These are phyloP conservation scores for Sinocyclocheilus anshuiensis DNA, from an alignment of 2,113 vertebrate species.

Conservation along the genomic window DNA sequence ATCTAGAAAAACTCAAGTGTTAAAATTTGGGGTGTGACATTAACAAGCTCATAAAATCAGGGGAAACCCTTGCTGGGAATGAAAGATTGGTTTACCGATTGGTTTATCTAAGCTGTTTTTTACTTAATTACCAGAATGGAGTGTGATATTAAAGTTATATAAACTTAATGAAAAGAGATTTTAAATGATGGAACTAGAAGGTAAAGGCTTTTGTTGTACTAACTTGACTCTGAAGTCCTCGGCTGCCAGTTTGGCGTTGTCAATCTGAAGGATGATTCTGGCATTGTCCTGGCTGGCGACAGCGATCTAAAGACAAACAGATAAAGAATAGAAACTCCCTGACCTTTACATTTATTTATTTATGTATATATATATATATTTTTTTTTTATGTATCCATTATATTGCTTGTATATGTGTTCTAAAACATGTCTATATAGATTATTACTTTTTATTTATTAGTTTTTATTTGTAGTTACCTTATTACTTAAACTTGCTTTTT, in stretches of 20 bases:
- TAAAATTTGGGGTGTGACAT: not conserved
- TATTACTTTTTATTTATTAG: too few species aligned
- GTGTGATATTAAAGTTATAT: not conserved
- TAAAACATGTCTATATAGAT: too few species aligned
- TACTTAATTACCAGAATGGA: not conserved
- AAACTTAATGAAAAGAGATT: not conserved
- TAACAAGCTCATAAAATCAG: not conserved
- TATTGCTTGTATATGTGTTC: too few species aligned
- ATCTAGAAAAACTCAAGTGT: not conserved
- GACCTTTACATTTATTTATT: not conserved
- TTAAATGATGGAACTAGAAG: not conserved
- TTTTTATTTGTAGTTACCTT: too few species aligned
- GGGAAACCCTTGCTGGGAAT: not conserved
- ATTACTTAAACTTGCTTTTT: too few species aligned
- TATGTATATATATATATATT: not conserved
- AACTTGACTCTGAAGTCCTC: slow-evolving; percentile 88
- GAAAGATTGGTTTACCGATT: not conserved
- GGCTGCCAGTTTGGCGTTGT: slow-evolving; percentile 83
- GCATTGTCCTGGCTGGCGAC: slow-evolving; percentile 74
- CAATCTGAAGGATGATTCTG: slow-evolving; percentile 77
- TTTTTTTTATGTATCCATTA: too few species aligned
- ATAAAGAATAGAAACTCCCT: not conserved
- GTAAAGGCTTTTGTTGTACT: slow-evolving; percentile 59
- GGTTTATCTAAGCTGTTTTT: not conserved
- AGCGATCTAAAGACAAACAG: slow-evolving; percentile 69